Evolutionary conservation across 2,113 vertebrate genomes (phyloP).

Genomic region (Delphinapterus leucas): DNA sequence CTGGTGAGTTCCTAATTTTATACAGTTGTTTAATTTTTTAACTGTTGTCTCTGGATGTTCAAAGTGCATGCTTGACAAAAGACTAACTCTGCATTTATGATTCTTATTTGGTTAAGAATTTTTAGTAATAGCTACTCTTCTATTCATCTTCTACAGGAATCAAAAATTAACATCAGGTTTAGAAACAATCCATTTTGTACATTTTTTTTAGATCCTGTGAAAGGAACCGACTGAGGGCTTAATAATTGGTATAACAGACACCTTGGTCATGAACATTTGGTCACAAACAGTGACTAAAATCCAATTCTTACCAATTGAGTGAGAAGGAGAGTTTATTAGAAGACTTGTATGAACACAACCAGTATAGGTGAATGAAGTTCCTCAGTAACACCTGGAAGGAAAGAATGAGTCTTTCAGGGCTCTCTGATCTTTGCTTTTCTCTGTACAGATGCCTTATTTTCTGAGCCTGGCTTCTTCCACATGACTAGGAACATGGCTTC

Average conservation of each 20-base stretch:
- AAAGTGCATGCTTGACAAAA: constrained; percentile 18
- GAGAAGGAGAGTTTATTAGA: not conserved
- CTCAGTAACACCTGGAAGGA: not conserved
- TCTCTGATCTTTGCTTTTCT: not conserved
- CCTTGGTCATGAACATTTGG: not conserved
- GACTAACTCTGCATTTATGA: not conserved
- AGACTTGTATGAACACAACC: not conserved
- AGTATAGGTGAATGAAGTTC: not conserved
- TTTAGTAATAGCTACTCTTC: not conserved
- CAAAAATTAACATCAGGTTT: not conserved
- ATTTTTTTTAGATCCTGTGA: not conserved
- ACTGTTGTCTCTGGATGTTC: not conserved
- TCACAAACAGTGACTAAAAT: not conserved
- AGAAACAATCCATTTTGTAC: not conserved
- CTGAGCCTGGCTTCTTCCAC: not conserved
- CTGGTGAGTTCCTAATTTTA: not conserved
- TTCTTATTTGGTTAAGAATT: constrained; percentile 6
- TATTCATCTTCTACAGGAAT: not conserved
- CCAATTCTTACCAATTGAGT: not conserved
- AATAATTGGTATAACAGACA: not conserved
- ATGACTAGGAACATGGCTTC: not conserved
- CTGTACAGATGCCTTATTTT: not conserved
- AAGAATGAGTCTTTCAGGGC: not conserved
- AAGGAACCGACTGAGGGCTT: not conserved
- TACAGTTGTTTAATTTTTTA: constrained; percentile 27